These are phyloP conservation scores for Erithacus rubecula DNA, from an alignment of 2,797 vertebrate species.

Conservation along the genomic window DNA sequence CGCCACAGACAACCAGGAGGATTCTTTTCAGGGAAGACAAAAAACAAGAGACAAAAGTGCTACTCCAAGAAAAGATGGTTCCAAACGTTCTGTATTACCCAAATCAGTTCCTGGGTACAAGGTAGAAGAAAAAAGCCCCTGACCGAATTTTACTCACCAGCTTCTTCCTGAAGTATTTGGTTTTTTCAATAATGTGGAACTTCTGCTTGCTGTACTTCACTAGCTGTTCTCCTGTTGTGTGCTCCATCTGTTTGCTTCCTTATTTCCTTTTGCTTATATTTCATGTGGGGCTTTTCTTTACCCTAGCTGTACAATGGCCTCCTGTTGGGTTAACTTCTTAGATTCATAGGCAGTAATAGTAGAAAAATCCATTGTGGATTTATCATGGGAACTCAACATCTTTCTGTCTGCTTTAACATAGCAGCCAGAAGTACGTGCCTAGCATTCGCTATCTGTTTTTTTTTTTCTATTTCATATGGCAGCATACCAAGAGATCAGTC, in stretches of 20 bases:
- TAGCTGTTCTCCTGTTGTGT: constrained; percentile 64
- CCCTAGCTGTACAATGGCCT: constrained; percentile 55
- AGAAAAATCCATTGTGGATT: constrained; percentile 8
- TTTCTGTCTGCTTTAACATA: not conserved
- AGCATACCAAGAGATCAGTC: not conserved
- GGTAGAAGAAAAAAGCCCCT: constrained; percentile 99
- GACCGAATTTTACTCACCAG: constrained; percentile 85
- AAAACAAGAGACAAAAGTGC: constrained; percentile 87
- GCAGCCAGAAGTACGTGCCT: not conserved
- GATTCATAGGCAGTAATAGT: constrained; percentile 38
- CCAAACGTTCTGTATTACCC: constrained; percentile 88
- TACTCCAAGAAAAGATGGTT: constrained; percentile 87
- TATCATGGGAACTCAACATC: not conserved
- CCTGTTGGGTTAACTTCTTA: constrained; percentile 45
- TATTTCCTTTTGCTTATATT: constrained; percentile 63
- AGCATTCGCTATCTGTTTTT: not conserved
- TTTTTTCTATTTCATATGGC: not conserved
- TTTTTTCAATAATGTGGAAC: constrained; percentile 51
- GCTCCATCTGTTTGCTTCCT: constrained; percentile 64
- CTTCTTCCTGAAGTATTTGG: constrained; percentile 69
- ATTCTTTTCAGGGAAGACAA: constrained; percentile 84
- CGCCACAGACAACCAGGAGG: constrained; percentile 85
- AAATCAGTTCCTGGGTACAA: constrained; percentile 97
- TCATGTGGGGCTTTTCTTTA: constrained; percentile 68
- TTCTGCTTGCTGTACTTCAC: constrained; percentile 66